Percentiles rank a stretch among this genome's conserved stretches.
These are phyloP conservation scores for Idaea dimidiata DNA, from an alignment of 2,888 invertebrate genomes.

Conservation along the genomic window DNA sequence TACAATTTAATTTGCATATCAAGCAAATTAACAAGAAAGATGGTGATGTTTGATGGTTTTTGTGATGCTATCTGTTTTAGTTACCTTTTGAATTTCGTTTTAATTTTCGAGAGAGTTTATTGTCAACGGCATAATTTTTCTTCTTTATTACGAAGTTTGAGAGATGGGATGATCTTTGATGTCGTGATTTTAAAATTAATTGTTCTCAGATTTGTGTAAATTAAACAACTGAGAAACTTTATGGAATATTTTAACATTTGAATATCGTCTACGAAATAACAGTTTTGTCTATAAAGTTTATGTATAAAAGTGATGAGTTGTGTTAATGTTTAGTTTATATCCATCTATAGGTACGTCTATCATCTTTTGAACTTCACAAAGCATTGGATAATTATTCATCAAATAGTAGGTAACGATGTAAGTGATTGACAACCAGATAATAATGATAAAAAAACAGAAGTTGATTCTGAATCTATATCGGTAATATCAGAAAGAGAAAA, in stretches of 20 bases:
- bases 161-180: constrained; percentile 1
- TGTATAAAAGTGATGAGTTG: not conserved
- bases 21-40: constrained; percentile 43
- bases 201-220: not conserved
- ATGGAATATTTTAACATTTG: not conserved
- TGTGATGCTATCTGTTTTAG: constrained; percentile 22
- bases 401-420: too few relatives aligned
- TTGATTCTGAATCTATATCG: too few relatives aligned
- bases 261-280: not conserved
- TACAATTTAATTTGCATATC: constrained; percentile 44
- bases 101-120: not conserved
- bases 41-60: constrained; percentile 38
- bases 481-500: too few relatives aligned
- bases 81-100: constrained; percentile 2
- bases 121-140: not conserved
- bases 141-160: not conserved
- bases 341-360: too few relatives aligned
- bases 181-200: not conserved
- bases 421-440: too few relatives aligned
- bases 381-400: too few relatives aligned
- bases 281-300: not conserved
- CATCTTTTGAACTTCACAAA: too few relatives aligned
- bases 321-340: too few relatives aligned
- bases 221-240: not conserved
- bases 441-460: too few relatives aligned